Evolutionary conservation across 2,888 invertebrate species (phyloP), one percentile per base, ranked within the genome.

Genomic region (Andrena marginata): DNA sequence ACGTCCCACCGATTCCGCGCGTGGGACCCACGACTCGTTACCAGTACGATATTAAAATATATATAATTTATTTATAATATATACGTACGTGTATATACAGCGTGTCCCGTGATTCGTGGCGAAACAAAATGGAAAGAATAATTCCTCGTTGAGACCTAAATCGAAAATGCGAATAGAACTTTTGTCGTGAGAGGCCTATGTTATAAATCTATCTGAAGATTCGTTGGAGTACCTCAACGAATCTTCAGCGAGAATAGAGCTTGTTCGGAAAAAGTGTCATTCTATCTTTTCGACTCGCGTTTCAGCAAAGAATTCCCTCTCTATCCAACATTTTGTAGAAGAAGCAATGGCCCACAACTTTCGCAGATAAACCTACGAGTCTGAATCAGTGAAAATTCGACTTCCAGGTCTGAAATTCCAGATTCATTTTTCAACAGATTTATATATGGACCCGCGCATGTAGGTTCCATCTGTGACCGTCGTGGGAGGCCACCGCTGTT

Each of bases 31-130:
- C 56, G 70, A 63, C 23, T 67, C 51, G 59, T 79, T 73, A 77
- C 71, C 63, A 81, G 33, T 77, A 77, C 56, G 20, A 84, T 69
- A 80, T 72, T 80, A 79, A 83, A 84, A 86, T 69, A 80, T 60
- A 71, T 60, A 62, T 23, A 20, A 56, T 56, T 56, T 56, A 51
- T 51, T 51, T 51, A 51, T 51, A 51, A 51, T 63, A 73, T 63
- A 70, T 63, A 60, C 72, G 23, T 26, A 65, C 77, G 67, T 48
- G 56, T 56, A n/a, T 51, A 16, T 51, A 68, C 35, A 51, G 26
- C 31, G 29, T 16, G 51, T 5, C 35, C 10, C 20, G 20, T 1
- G 33, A 33, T 62, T 62, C 33, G 4, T 26, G 56, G 56, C 23
- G n/a, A 35, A 62, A n/a, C 7, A 8, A 33, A 33, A 20, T 20